Base-by-base conservation (phyloP, 2,113 vertebrate genomes). In the Channa maculata region DNA sequence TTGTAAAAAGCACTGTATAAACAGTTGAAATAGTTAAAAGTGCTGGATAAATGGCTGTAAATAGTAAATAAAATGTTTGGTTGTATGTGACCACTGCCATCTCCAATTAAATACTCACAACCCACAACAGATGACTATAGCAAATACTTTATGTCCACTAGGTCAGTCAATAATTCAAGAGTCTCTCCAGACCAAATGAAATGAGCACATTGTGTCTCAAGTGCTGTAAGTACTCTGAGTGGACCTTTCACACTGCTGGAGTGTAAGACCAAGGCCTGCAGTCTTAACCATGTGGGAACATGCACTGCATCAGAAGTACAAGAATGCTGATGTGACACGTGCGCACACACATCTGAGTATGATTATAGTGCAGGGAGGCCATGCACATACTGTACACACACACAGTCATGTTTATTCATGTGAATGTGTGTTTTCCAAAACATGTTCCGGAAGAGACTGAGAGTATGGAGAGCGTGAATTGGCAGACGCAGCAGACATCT, bases 111-210 rank as follows among this genome's bases (percentile, higher is more conserved):
- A 60, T 9, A 71, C 45, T 74, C 36, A 51, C 61, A 12, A 33
- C 8, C 37, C 39, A 60, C 43, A 70, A 38, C n/a, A 62, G 54
- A 45, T 82, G 58, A 51, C 39, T 65, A 24, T 24, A 24, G 24
- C 24, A 72, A 66, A 50, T 49, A 48, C 54, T 36, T 63, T 39
- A 69, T 39, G 62, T 48, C 65, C 49, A 74, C 48, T 5, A 51
- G 72, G 39, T 64, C 48, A n/a, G 64, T 90, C 89, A 92, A 88
- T 91, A 86, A 73, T 68, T 82, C 80, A 92, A 83, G 80, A 73
- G 75, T 46, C 73, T 76, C 65, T 70, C 51, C 10, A n/a, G 53
- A 33, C 74, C 65, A 80, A 92, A 92, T 90, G 34, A 91, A 90
- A 77, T 81, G 86, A 75, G 63, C 58, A 38, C 62, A 62, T 91